These are phyloP conservation scores for Silurus glanis DNA, from an alignment of 2,113 vertebrate genomes.

Conservation along the genomic window DNA sequence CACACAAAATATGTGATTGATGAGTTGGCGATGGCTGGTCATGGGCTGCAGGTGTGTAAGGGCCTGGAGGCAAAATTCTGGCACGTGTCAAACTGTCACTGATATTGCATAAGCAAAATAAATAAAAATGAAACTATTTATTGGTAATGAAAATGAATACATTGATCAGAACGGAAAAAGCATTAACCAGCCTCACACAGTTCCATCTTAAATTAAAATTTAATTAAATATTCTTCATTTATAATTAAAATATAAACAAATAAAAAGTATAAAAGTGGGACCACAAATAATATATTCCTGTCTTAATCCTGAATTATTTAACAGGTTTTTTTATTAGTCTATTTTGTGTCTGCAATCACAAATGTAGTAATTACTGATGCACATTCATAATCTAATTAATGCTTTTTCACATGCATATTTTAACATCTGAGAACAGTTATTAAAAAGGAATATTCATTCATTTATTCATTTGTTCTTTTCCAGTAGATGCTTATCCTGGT, in stretches of 20 bases:
- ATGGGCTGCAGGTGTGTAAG: slow-evolving; percentile 29
- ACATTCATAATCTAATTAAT: neutral
- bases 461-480: neutral
- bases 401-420: neutral
- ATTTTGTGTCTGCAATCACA: too few relatives aligned
- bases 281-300: neutral
- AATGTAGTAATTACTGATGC: neutral
- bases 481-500: neutral
- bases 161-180: too few relatives aligned
- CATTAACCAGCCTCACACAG: too few relatives aligned
- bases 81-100: neutral
- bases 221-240: neutral
- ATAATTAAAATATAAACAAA: neutral
- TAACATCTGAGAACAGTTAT: neutral
- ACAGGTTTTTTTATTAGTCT: neutral
- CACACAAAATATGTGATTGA: neutral
- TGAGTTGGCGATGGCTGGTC: neutral
- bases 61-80: neutral
- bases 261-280: neutral
- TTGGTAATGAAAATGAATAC: too few relatives aligned
- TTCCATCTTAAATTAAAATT: too few relatives aligned
- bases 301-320: neutral
- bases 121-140: neutral
- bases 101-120: neutral
- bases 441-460: neutral